These are phyloP conservation scores for Nasua narica DNA, from an alignment of 2,797 vertebrate species.

Conservation along the genomic window DNA sequence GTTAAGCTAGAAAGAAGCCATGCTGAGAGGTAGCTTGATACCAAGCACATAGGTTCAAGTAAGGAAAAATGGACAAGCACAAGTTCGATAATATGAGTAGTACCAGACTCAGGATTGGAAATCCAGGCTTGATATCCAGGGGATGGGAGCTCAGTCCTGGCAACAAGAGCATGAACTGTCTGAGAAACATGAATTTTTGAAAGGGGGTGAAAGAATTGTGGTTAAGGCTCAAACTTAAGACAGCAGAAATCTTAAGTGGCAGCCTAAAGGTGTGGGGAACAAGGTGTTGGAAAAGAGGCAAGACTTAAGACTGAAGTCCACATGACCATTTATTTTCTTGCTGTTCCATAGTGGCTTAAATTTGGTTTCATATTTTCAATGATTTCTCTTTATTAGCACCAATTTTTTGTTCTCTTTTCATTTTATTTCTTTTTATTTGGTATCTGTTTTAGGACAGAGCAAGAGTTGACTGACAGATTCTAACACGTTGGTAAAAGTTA, in stretches of 20 bases:
- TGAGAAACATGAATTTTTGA: neutral
- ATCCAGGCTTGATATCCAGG: neutral
- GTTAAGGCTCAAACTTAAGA: neutral
- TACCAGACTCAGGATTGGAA: neutral
- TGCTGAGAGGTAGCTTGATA: neutral
- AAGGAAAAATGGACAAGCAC: neutral
- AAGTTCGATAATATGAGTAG: neutral
- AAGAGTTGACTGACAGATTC: neutral
- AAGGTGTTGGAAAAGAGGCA: rapidly evolving
- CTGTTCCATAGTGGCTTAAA: neutral
- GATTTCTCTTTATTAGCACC: neutral
- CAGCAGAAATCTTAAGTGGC: neutral
- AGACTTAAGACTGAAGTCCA: neutral
- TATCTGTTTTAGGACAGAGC: neutral
- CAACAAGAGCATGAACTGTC: neutral
- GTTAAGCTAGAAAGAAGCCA: neutral
- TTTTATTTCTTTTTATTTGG: neutral
- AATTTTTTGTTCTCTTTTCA: neutral
- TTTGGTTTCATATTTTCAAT: neutral
- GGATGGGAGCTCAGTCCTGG: neutral
- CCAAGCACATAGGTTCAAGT: neutral
- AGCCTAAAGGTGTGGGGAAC: neutral
- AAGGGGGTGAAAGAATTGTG: neutral
- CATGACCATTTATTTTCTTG: neutral
- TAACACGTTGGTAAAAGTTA: neutral